phyloP scores from a whole-genome alignment of 2,113 vertebrate genomes.

The Theristicus caerulescens region DNA sequence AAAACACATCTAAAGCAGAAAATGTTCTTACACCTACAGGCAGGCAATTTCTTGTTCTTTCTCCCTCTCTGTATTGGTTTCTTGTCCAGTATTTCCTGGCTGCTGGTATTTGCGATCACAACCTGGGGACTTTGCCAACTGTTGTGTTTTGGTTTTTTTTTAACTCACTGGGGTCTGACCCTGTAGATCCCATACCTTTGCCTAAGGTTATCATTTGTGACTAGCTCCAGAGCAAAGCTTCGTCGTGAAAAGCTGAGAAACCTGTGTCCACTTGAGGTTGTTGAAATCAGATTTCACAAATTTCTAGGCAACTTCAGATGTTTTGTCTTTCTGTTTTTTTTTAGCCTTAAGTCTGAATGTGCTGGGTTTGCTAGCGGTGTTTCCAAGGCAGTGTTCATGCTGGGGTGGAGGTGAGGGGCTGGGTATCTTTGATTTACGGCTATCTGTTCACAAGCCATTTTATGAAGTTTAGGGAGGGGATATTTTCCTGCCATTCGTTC shows the following conservation, averaged over 20 bases:
- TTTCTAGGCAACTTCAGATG: neutral
- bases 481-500: neutral
- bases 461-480: neutral
- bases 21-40: accelerated
- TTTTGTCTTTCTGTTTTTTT: neutral
- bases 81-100: neutral
- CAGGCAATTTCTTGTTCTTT: neutral
- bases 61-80: neutral
- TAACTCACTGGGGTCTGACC: neutral
- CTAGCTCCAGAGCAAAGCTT: neutral
- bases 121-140: neutral
- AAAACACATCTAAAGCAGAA: neutral
- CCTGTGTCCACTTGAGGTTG: neutral
- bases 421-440: neutral
- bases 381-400: neutral
- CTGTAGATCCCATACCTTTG: neutral
- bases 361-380: neutral
- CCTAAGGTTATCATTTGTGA: neutral
- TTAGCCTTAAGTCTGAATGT: neutral
- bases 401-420: neutral
- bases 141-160: neutral
- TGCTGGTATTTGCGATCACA: neutral
- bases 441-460: neutral
- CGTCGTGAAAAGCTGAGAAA: neutral
- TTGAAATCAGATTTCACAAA: neutral